These are phyloP conservation scores for Parnassius glacialis DNA, from an alignment of 2,888 invertebrate species.

Conservation along the genomic window DNA sequence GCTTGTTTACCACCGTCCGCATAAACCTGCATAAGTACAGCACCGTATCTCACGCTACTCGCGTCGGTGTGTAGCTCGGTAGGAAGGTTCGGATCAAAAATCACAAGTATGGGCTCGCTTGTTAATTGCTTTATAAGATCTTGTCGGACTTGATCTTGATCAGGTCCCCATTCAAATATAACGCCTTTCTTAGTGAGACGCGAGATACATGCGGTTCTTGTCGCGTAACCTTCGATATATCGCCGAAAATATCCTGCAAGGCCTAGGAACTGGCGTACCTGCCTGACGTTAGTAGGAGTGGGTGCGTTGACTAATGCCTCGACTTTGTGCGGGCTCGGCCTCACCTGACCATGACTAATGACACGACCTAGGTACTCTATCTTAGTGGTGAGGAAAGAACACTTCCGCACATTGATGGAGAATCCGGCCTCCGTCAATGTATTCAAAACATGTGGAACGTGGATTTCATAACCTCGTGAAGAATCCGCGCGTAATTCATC, in stretches of 20 bases:
- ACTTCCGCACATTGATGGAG: conserved; percentile 33
- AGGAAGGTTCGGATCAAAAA: neutral
- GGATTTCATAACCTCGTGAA: too few species aligned
- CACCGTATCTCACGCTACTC: neutral
- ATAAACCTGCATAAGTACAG: conserved; percentile 15
- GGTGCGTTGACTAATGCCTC: conserved; percentile 32
- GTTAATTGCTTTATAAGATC: conserved; percentile 3
- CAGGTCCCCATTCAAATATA: neutral
- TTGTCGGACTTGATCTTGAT: conserved; percentile 14
- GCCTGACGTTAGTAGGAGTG: conserved; percentile 31
- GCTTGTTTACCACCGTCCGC: conserved; percentile 15
- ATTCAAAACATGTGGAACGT: conserved; percentile 20
- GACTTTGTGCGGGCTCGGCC: conserved; percentile 33
- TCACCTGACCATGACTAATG: conserved; percentile 33
- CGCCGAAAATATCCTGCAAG: conserved; percentile 18
- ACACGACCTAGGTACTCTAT: neutral
- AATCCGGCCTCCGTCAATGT: conserved; percentile 30
- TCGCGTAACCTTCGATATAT: conserved; percentile 3
- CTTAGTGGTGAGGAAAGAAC: conserved; percentile 26
- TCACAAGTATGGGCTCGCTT: neutral
- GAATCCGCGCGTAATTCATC: too few species aligned
- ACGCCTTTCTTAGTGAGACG: neutral
- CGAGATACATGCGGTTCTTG: neutral
- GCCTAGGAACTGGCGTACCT: conserved; percentile 25
- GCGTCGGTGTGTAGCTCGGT: conserved; percentile 5